Percentiles rank a stretch among this genome's conserved stretches.
phyloP scores from a whole-genome alignment of 2,888 invertebrate species.

The Actias luna region DNA sequence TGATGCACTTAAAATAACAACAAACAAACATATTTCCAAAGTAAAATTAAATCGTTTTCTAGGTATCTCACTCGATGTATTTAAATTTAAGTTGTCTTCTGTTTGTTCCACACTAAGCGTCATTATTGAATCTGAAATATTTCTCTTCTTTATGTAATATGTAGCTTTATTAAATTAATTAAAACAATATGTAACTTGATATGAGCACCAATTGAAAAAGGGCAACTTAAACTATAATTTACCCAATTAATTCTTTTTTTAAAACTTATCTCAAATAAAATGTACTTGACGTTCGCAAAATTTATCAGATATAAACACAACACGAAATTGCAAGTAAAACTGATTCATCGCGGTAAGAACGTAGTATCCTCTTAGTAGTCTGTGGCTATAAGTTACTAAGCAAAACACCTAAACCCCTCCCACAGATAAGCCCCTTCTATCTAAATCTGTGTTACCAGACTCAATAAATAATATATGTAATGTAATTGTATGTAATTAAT shows the following conservation, averaged over 20 bases:
- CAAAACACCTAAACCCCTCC: neutral
- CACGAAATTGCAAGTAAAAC: no score
- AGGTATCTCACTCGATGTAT: slow-evolving; percentile 48
- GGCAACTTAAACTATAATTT: neutral
- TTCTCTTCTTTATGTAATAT: neutral
- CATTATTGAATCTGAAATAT: neutral
- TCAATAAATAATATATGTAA: neutral
- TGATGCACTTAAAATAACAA: slow-evolving; percentile 58
- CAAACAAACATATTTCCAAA: slow-evolving; percentile 69
- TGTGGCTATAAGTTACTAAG: neutral
- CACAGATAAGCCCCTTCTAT: neutral
- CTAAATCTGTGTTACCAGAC: neutral
- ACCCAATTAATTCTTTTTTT: neutral
- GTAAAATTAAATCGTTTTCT: slow-evolving; percentile 52
- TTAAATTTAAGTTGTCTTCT: slow-evolving; percentile 45
- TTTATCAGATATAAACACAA: no score
- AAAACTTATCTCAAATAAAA: no score
- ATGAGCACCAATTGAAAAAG: neutral
- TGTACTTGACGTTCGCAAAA: no score
- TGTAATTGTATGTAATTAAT: no score
- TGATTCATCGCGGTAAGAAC: no score
- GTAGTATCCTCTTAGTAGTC: no score
- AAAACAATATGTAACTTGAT: neutral
- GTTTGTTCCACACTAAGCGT: slow-evolving; percentile 42
- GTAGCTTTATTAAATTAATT: neutral